Evolutionary conservation across 2,113 vertebrate genomes (phyloP).

Genomic region (Chaenocephalus aceratus): DNA sequence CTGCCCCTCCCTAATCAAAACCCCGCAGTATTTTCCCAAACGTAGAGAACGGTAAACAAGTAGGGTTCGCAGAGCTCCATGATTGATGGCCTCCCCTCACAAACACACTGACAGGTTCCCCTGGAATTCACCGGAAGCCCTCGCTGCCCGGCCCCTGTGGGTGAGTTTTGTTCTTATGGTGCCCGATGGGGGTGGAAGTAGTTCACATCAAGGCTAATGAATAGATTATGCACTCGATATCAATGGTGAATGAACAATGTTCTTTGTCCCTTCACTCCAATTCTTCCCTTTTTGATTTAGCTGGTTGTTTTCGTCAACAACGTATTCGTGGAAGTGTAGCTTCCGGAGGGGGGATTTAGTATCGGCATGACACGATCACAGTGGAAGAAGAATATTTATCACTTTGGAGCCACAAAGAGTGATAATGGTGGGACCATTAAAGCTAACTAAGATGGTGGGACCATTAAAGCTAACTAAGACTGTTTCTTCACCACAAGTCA

Average conservation of each 20-base stretch:
- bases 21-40: conserved; percentile 44
- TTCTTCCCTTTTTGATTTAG: conserved; percentile 75
- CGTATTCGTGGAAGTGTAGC: conserved; percentile 49
- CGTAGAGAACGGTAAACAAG: conserved; percentile 32
- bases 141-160: conserved; percentile 47
- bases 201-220: conserved; percentile 71
- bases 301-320: conserved; percentile 69
- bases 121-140: conserved; percentile 70
- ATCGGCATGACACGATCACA: conserved; percentile 33
- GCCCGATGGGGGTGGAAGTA: conserved; percentile 62
- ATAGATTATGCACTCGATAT: conserved; percentile 72
- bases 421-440: conserved; percentile 40
- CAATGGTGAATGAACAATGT: conserved; percentile 73
- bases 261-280: conserved; percentile 56
- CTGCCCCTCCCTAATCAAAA: conserved; percentile 20
- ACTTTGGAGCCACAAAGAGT: conserved; percentile 36
- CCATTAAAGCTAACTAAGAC: conserved; percentile 34
- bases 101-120: conserved; percentile 61
- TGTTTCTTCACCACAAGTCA: conserved; percentile 43
- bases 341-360: conserved; percentile 53
- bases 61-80: conserved; percentile 28
- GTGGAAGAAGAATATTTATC: conserved; percentile 47
- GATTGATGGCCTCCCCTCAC: conserved; percentile 72
- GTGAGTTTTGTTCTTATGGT: conserved; percentile 62
- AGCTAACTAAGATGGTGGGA: conserved; percentile 9